Evolutionary conservation across 1,140 invertebrate species (phyloP).

Genomic region (Octopus bimaculoides): DNA sequence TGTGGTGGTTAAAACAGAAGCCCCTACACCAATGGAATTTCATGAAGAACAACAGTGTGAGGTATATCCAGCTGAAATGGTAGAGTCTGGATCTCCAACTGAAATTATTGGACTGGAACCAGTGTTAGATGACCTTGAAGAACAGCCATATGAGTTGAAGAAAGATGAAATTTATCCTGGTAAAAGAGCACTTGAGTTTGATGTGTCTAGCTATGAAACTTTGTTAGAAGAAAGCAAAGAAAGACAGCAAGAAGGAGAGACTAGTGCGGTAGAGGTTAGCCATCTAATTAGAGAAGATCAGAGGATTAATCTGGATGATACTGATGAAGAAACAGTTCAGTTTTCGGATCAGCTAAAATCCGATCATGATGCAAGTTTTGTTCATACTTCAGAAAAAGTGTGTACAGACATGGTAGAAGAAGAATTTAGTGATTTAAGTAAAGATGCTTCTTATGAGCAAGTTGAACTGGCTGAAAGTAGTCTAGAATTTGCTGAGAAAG

Average conservation of each 20-base stretch:
- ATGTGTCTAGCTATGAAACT: constrained; percentile 9
- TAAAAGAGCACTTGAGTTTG: constrained; percentile 39
- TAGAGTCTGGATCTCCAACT: constrained; percentile 15
- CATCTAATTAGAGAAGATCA: background rate
- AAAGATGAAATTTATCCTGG: constrained; percentile 40
- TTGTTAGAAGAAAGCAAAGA: background rate
- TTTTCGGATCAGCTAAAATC: background rate
- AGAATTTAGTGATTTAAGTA: constrained; percentile 1
- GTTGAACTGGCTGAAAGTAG: background rate
- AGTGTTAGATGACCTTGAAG: constrained; percentile 22
- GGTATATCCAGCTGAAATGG: constrained; percentile 11
- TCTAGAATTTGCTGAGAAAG: constrained; percentile 41
- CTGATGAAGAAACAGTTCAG: constrained; percentile 13
- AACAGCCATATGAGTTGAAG: constrained; percentile 24
- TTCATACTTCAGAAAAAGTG: background rate
- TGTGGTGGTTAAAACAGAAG: background rate
- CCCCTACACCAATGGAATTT: background rate
- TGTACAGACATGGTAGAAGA: background rate
- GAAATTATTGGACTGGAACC: constrained; percentile 20
- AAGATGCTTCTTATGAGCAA: background rate
- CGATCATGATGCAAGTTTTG: background rate
- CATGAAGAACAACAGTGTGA: constrained; percentile 6
- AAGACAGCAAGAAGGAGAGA: background rate
- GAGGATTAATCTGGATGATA: constrained; percentile 2
- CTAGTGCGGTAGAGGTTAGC: background rate